Base-by-base conservation (phyloP, 92 coral and sea anemone species). In the Bergia puertoricense region DNA sequence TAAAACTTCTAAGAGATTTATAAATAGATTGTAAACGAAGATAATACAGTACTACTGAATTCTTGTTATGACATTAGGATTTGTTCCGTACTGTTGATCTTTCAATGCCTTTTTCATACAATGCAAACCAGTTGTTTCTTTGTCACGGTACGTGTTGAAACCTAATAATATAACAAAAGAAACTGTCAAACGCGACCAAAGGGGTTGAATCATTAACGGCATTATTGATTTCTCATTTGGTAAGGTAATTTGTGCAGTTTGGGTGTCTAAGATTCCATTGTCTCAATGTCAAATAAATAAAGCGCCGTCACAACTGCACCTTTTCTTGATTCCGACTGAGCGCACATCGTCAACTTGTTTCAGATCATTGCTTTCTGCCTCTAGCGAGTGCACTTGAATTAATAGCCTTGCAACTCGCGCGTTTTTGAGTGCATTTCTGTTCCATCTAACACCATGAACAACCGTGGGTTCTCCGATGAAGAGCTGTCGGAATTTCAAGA, bases 191-290 rank as follows among this genome's bases (percentile, higher is more conserved):
- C 44, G 42, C 44, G n/a, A 66, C 87, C 68, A 59, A 13, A 45
- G 50, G 68, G 87, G 67, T 6, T 68, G 45, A 84, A 46, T 56
- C 57, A 39, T 56, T 39, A 43, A 11, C 62, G 18, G n/a, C 42
- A 44, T 84, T 84, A 69, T 45, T 69, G 54, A 84, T 71, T 84
- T 71, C 87, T 80, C 72, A 74, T 84, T 84, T 45, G 41, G 66
- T 67, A 83, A 67, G 77, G 66, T 83, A 83, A 83, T 83, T 69
- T 71, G 79, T 68, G 78, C 40, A 48, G 77, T 71, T 84, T 69
- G 46, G 77, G 79, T 84, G 87, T 84, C 87, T 68, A 74, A 45
- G 75, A 84, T 84, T 83, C 87, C 78, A 71, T 84, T 84, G 87
- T 84, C 78, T 69, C 45, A 44, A 69, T 1, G 79, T 71, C 87